Conservation (phyloP, 2,888 invertebrate genomes). For the Xanthia togata region DNA sequence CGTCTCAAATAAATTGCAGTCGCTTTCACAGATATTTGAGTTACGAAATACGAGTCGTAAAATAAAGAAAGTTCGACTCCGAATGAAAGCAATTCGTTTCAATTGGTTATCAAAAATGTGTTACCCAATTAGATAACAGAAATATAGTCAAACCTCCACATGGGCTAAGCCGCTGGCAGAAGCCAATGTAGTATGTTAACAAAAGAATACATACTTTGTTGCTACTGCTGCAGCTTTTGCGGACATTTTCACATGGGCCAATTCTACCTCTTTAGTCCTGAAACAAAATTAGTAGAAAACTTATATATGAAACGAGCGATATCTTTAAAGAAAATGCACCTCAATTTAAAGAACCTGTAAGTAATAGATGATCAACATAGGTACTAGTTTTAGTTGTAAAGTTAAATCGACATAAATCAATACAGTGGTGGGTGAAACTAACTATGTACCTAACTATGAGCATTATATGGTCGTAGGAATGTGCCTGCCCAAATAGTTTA, state of each 20-base stretch:
- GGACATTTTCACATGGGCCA: slow-evolving; percentile 65
- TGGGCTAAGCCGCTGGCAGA: neutral
- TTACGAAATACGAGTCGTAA: no score
- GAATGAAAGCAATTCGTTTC: no score
- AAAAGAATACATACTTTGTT: slow-evolving; percentile 71
- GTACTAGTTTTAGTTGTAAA: neutral
- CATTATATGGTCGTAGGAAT: neutral
- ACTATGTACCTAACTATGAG: neutral
- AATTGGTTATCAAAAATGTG: no score
- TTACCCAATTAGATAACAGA: no score
- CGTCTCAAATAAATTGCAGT: no score
- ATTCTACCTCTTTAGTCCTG: slow-evolving; percentile 78
- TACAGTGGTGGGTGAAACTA: neutral
- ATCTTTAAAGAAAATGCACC: neutral
- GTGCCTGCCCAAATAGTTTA: neutral
- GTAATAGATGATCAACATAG: neutral
- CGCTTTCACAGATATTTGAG: no score
- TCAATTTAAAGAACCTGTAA: neutral
- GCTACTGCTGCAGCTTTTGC: slow-evolving; percentile 59
- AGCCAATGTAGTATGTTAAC: neutral
- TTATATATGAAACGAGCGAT: neutral
- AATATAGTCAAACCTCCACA: neutral
- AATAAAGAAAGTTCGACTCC: no score
- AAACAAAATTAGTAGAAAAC: slow-evolving; percentile 31
- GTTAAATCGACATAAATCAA: neutral